These are phyloP conservation scores for Hypsopygia costalis DNA, from an alignment of 2,888 invertebrate species.

Conservation along the genomic window DNA sequence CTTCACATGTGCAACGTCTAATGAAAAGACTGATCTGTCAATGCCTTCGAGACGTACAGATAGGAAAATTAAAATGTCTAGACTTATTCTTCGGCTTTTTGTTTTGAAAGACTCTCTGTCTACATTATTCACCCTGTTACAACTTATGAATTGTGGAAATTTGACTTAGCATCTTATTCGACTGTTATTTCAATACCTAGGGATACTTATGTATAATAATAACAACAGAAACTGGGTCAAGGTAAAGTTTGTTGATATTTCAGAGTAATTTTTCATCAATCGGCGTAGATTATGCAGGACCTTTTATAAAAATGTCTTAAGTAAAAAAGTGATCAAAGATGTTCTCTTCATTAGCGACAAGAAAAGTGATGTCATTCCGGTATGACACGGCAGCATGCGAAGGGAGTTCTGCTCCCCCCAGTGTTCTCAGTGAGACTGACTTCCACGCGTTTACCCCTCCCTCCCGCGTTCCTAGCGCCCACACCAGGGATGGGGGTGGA, in stretches of 20 bases:
- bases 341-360: slow-evolving; percentile 79
- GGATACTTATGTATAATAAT: slow-evolving; percentile 14
- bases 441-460: slow-evolving; percentile 52
- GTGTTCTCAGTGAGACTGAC: slow-evolving; percentile 70
- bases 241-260: slow-evolving; percentile 31
- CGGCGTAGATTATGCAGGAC: too few species aligned
- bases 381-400: slow-evolving; percentile 61
- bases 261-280: too few species aligned
- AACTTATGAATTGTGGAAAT: slow-evolving; percentile 41
- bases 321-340: slow-evolving; percentile 63
- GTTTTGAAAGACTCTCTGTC: slow-evolving; percentile 46
- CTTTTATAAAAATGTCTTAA: slow-evolving; percentile 35
- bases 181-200: not conserved
- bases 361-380: slow-evolving; percentile 78
- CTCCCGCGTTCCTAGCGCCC: slow-evolving; percentile 38
- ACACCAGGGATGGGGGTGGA: slow-evolving; percentile 52
- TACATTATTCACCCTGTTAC: slow-evolving; percentile 26
- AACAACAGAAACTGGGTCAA: slow-evolving; percentile 12
- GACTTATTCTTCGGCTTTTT: slow-evolving; percentile 57
- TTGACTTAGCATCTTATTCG: not conserved
- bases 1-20: slow-evolving; percentile 59
- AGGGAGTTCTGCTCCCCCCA: slow-evolving; percentile 66
- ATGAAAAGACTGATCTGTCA: slow-evolving; percentile 70
- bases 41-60: slow-evolving; percentile 57
- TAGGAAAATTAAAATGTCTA: slow-evolving; percentile 80